Evolutionary conservation across 2,888 invertebrate genomes (phyloP), one percentile per base, ranked within the genome.

Genomic region (Tetragonisca angustula): DNA sequence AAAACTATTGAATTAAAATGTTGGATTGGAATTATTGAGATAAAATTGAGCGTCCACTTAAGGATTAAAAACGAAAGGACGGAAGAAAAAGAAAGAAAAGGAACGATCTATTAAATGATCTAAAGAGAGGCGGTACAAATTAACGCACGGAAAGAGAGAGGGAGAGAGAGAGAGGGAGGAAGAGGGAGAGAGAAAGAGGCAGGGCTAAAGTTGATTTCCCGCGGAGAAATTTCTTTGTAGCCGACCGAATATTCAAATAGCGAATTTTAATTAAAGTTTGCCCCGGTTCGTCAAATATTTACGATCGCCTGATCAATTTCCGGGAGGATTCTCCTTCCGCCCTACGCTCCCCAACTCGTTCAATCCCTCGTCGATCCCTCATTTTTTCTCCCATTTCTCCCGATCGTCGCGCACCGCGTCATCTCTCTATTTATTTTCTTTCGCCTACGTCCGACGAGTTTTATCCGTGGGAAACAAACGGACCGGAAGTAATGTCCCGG

Each of bases 251-350:
- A 86, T 86, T 86, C 81, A 86, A 86, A 86, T 85, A 81, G 81
- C 73, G 85, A 85, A 86, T 86, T 86, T 86, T 86, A 86, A 86
- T 86, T 85, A 86, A 86, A 86, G 73, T 81, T 81, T 75, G 72
- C 70, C 69, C 64, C 24, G 36, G 68, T 65, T 76, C 73, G 78
- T 86, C 85, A 86, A 86, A 86, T 86, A 86, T 85, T 86, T 86
- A 86, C 85, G 74, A 85, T 85, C 76, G 72, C 67, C 77, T 61
- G 85, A 85, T 84, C 85, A 84, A 85, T 85, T 85, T 85, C 85
- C 81, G 71, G 64, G 62, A 56, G 52, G 49, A 32, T 19, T 43
- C 52, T 32, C 19, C 43, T 24, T n/a, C 24, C 54, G 13, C 52
- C 74, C n/a, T 49, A 50, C n/a, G 15, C 32, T 4, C 24, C 24